Evolutionary conservation across 2,797 vertebrate genomes (phyloP).

Genomic region (Coregonus ussuriensis): DNA sequence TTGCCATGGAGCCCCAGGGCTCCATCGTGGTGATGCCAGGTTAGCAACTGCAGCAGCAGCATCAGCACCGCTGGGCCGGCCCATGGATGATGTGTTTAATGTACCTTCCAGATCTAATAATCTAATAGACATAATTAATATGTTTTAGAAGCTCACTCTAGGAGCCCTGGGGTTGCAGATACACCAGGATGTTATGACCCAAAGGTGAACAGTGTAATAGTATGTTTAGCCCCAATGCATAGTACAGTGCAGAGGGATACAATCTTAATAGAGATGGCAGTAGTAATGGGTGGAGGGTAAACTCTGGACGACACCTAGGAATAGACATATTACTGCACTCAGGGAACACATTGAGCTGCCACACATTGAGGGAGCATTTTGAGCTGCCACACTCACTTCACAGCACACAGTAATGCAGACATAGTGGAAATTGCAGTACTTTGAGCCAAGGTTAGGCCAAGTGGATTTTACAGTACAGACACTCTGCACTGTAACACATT

Average conservation of each 20-base stretch:
- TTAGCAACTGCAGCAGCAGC: constrained; percentile 49
- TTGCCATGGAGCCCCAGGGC: constrained; percentile 98
- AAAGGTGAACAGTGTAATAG: not conserved
- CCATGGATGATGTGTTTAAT: too few species aligned
- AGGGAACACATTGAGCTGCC: not conserved
- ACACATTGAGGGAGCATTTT: not conserved
- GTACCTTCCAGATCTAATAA: not conserved
- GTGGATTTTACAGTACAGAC: not conserved
- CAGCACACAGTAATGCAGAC: not conserved
- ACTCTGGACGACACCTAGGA: not conserved
- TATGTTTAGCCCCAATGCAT: not conserved
- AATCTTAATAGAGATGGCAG: not conserved
- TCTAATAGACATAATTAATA: not conserved
- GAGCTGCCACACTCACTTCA: not conserved
- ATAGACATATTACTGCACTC: not conserved
- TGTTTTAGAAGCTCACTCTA: not conserved
- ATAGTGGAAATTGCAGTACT: not conserved
- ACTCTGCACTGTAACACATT: not conserved
- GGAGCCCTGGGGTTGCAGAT: not conserved
- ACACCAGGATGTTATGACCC: not conserved
- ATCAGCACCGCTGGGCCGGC: too few species aligned
- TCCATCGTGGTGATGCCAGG: constrained; percentile 98
- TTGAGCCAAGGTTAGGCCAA: not conserved
- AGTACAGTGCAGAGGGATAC: not conserved
- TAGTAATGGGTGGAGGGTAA: not conserved